Evolutionary conservation across 2,888 invertebrate species (phyloP).

Genomic region (Kryphioiulus occultus): DNA sequence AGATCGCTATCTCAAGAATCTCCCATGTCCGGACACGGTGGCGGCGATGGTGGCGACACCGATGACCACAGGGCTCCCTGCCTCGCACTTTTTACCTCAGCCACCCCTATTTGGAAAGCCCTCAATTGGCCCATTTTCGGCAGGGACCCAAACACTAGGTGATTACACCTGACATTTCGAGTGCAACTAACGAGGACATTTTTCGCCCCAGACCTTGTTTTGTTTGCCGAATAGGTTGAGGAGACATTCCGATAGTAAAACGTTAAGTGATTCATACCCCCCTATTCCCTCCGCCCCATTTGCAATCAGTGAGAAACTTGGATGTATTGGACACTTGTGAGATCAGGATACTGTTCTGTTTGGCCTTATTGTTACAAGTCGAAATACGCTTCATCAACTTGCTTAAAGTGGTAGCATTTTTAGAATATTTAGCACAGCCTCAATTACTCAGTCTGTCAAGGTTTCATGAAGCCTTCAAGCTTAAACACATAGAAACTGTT

Average conservation of each 20-base stretch:
- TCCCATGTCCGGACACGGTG: slow-evolving; percentile 37
- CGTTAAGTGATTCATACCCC: background rate
- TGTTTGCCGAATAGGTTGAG: slow-evolving; percentile 22
- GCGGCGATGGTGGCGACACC: slow-evolving; percentile 10
- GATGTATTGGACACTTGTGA: background rate
- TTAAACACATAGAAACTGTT: no score
- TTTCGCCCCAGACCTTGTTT: background rate
- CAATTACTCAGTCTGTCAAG: no score
- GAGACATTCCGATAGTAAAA: background rate
- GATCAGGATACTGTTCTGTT: no score
- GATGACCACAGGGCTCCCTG: slow-evolving; percentile 21
- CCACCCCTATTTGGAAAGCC: background rate
- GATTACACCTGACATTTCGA: slow-evolving; percentile 4
- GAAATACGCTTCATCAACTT: no score
- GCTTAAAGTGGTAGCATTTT: no score
- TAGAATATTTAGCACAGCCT: no score
- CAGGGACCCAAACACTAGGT: slow-evolving; percentile 6
- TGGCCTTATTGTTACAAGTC: no score
- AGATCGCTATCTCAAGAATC: slow-evolving; percentile 48
- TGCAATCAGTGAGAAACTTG: background rate
- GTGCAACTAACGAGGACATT: background rate
- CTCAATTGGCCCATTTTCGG: background rate
- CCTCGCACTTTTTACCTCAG: background rate
- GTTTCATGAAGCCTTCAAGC: no score
- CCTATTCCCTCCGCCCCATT: background rate